Evolutionary conservation across 23 tunicate species (phyloP), one percentile per base, ranked within the genome.

Genomic region (Styela plicata): DNA sequence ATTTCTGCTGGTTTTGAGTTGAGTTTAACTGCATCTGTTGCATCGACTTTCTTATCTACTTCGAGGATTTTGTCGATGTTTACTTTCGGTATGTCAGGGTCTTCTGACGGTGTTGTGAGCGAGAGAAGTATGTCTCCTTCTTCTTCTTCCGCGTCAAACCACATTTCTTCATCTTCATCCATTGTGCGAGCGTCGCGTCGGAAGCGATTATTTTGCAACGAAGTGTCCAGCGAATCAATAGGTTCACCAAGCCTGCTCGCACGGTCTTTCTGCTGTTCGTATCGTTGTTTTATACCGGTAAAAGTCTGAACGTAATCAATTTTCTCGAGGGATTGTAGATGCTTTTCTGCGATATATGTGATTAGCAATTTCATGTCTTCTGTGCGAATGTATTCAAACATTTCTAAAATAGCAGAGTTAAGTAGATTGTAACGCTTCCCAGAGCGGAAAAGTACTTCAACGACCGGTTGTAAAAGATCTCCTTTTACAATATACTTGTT

Each of bases 71-170:
- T 86, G 82, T 91, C 97, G 69, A 91, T 91, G 90, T 91, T 91
- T 84, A 91, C 83, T 52, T 86, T 91, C 19, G 84, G 91, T 18
- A 86, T 32, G 25, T 87, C 90, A 2, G 67, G 33, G 17, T 91
- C 96, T 23, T 87, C 86, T 10, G 91, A 65, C 27, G 91, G 82
- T 5, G 64, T 31, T 57, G 52, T 35, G 10, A 52, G 24, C 27
- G 81, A 31, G 21, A 78, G 76, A 21, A 34, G 65, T 3, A 53
- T 67, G 31, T 33, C 69, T 7, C 74, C 74, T 34, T 52, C 90
- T 1, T 86, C 97, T 70, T 91, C 97, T 23, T 91, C 97, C 64
- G 89, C 83, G 2, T 91, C 98, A 79, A 93, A 93, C 98, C 98
- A 93, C 76, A 82, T 67, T 76, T 93, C 98, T 64, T 93, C 98